Conservation (phyloP, 2,888 invertebrate genomes). For the Eilema depressum region DNA sequence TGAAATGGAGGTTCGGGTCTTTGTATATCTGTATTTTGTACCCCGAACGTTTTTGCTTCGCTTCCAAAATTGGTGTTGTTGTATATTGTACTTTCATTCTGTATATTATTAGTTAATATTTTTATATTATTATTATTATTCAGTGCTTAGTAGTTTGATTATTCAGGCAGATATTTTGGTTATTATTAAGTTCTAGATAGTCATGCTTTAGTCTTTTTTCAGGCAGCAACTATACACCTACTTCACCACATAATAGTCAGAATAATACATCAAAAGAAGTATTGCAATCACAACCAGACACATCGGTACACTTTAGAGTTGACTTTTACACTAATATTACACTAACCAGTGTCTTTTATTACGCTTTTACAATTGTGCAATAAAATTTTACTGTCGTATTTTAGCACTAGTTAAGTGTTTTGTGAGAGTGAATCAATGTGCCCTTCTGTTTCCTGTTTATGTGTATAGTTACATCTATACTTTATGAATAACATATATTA, state of each 20-base stretch:
- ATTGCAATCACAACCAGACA: slow-evolving; percentile 67
- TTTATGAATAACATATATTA: background rate
- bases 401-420: slow-evolving; percentile 47
- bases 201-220: slow-evolving; percentile 65
- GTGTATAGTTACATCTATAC: background rate
- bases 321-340: slow-evolving; percentile 58
- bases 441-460: slow-evolving; percentile 24
- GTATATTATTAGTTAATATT: slow-evolving; percentile 9
- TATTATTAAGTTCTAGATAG: slow-evolving; percentile 42
- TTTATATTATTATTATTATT: slow-evolving; percentile 35
- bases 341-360: slow-evolving; percentile 55
- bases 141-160: slow-evolving; percentile 31
- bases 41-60: slow-evolving; percentile 52
- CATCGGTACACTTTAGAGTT: slow-evolving; percentile 73
- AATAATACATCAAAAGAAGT: slow-evolving; percentile 70
- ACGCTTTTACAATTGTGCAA: slow-evolving; percentile 41
- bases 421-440: slow-evolving; percentile 45
- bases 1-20: slow-evolving; percentile 78
- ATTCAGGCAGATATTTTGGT: slow-evolving; percentile 23
- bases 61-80: slow-evolving; percentile 51
- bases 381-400: slow-evolving; percentile 26
- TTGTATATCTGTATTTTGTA: slow-evolving; percentile 52
- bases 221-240: slow-evolving; percentile 75
- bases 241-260: slow-evolving; percentile 66
- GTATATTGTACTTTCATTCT: slow-evolving; percentile 26